A percentile compares a stretch with the other conserved stretches of the same genome.
Conservation (phyloP, 2,888 invertebrate genomes). For the Cheilosia soror region DNA sequence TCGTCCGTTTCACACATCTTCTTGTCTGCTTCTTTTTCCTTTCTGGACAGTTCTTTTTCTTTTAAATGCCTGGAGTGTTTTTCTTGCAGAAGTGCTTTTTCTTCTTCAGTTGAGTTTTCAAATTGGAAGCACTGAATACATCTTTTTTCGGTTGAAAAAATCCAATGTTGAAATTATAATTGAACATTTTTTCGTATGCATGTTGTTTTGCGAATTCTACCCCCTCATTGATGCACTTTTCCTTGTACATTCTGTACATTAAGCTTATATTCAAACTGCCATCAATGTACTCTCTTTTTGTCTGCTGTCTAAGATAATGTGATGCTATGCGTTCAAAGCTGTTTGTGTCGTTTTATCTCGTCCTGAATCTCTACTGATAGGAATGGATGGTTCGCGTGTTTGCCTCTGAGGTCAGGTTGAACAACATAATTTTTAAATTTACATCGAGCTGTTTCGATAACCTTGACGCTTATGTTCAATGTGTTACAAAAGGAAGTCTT, state of each 20-base stretch:
- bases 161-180: constrained; percentile 10
- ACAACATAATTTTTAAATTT: constrained; percentile 3
- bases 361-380: constrained; percentile 24
- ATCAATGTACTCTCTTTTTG: constrained; percentile 30
- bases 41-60: constrained; percentile 19
- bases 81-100: constrained; percentile 13
- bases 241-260: constrained; percentile 20
- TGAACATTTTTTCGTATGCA: constrained; percentile 6
- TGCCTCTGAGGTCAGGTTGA: constrained; percentile 36
- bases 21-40: constrained; percentile 17
- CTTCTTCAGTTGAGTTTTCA: constrained; percentile 18
- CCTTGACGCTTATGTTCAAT: constrained; percentile 20
- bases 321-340: constrained; percentile 26
- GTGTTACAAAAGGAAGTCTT: constrained; percentile 24
- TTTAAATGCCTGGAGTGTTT: not conserved
- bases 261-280: constrained; percentile 21
- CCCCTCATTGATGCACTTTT: not conserved
- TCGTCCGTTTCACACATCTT: constrained; percentile 8
- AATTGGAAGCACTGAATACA: constrained; percentile 32
- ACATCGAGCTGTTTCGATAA: constrained; percentile 16
- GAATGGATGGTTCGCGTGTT: constrained; percentile 15
- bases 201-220: not conserved
- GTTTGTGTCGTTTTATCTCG: constrained; percentile 15
- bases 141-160: constrained; percentile 19
- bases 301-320: constrained; percentile 9